A percentile compares a stretch with the other conserved stretches of the same genome.
Evolutionary conservation across 2,797 vertebrate genomes (phyloP).

Genomic region (Orientallactaga sibirica): DNA sequence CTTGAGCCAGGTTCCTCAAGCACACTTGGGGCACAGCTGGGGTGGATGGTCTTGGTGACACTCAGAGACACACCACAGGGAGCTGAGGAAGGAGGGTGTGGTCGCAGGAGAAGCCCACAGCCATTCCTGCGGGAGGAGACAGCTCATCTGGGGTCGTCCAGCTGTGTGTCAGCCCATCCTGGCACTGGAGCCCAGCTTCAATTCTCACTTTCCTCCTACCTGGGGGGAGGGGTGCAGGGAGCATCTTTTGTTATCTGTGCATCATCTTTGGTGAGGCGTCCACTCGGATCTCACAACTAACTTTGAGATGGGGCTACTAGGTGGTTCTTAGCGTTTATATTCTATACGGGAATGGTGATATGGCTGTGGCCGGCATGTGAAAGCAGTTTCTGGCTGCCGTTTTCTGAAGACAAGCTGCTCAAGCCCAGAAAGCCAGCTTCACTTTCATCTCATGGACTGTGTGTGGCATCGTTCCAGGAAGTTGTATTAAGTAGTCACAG

Average conservation of each 20-base stretch:
- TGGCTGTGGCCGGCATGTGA: not conserved
- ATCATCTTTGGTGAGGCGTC: not conserved
- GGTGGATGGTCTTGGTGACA: not conserved
- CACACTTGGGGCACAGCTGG: too few species aligned
- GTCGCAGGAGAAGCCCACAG: not conserved
- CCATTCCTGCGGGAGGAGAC: not conserved
- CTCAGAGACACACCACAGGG: not conserved
- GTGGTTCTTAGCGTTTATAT: not conserved
- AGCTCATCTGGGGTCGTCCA: not conserved
- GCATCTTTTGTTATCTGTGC: too few species aligned
- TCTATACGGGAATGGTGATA: not conserved
- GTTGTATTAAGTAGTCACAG: not conserved
- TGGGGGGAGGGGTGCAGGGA: not conserved
- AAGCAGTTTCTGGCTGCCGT: not conserved
- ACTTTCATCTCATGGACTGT: not conserved
- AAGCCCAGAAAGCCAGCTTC: not conserved
- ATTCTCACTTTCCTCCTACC: not conserved
- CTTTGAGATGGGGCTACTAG: not conserved
- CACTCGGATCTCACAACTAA: not conserved
- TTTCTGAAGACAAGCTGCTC: not conserved
- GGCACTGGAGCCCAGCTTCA: too few species aligned
- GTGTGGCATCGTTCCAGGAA: too few species aligned
- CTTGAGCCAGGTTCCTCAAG: too few species aligned
- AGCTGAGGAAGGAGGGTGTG: too few species aligned
- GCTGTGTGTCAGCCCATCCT: accelerated